These are phyloP conservation scores for Crypturellus tataupa DNA, from an alignment of 2,797 vertebrate genomes.

Conservation along the genomic window DNA sequence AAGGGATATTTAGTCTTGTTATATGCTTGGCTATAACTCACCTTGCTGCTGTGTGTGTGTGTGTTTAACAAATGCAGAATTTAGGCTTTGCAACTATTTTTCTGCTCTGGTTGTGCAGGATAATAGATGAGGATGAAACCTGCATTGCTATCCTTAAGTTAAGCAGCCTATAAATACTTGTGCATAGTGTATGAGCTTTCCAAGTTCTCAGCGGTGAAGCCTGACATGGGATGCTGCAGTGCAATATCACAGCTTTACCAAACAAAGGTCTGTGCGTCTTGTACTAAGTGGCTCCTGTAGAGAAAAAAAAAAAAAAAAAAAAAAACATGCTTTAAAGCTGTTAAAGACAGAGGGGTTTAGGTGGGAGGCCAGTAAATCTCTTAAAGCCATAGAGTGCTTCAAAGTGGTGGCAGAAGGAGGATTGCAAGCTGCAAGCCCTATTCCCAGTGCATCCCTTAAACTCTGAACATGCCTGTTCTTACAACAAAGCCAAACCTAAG, in stretches of 20 bases:
- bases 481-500: background rate
- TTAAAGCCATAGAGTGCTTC: background rate
- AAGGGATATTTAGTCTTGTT: background rate
- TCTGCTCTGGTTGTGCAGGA: background rate
- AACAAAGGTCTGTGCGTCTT: background rate
- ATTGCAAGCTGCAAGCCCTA: slow-evolving; percentile 8
- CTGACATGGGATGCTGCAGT: fast-evolving
- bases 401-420: background rate
- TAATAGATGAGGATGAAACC: background rate
- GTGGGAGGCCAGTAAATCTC: background rate
- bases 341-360: background rate
- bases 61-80: fast-evolving
- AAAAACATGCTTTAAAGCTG: background rate
- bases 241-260: background rate
- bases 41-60: background rate
- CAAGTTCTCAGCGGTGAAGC: background rate
- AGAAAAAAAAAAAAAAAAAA: too few relatives aligned
- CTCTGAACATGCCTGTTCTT: background rate
- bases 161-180: background rate
- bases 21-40: background rate
- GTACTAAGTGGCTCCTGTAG: background rate
- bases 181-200: background rate
- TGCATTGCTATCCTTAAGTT: background rate
- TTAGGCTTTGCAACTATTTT: background rate
- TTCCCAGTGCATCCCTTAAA: slow-evolving; percentile 8